phyloP scores from a whole-genome alignment of 1,140 invertebrate genomes.

The Drosophila jambulina region DNA sequence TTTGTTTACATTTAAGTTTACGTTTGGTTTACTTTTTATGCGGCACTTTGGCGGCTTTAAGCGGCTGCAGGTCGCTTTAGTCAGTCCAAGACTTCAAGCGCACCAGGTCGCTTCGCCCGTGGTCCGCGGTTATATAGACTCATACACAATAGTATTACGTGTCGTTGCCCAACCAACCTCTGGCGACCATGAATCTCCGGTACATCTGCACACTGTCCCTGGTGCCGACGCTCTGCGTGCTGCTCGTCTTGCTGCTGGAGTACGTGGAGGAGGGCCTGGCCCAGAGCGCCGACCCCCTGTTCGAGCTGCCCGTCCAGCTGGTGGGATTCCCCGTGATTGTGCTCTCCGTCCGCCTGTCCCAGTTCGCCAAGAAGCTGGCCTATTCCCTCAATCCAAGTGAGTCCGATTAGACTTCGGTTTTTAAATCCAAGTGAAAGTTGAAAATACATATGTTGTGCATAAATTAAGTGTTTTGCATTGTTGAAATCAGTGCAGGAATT shows the following conservation, averaged over 20 bases:
- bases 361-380: conserved; percentile 93
- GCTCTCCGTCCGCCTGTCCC: conserved; percentile 91
- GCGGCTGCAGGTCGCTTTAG: conserved; percentile 60
- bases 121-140: conserved; percentile 4
- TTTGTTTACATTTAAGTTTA: conserved; percentile 42
- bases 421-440: conserved; percentile 63
- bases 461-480: conserved; percentile 65
- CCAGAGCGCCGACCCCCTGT: conserved; percentile 87
- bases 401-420: conserved; percentile 77
- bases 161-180: conserved; percentile 23
- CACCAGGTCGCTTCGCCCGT: conserved; percentile 59
- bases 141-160: conserved; percentile 11
- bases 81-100: conserved; percentile 73
- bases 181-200: conserved; percentile 69
- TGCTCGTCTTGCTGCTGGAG: conserved; percentile 74
- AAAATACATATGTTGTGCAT: conserved; percentile 55
- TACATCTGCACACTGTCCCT: conserved; percentile 69
- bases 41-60: conserved; percentile 67
- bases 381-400: conserved; percentile 93
- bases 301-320: conserved; percentile 92
- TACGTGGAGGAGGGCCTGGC: conserved; percentile 72
- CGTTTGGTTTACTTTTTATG: conserved; percentile 54
- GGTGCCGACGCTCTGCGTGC: conserved; percentile 74
- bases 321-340: conserved; percentile 94
- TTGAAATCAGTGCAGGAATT: conserved; percentile 46